Percentiles rank a stretch among this genome's conserved stretches.
Evolutionary conservation across 2,113 vertebrate genomes (phyloP).

Genomic region (Caloenas nicobarica): DNA sequence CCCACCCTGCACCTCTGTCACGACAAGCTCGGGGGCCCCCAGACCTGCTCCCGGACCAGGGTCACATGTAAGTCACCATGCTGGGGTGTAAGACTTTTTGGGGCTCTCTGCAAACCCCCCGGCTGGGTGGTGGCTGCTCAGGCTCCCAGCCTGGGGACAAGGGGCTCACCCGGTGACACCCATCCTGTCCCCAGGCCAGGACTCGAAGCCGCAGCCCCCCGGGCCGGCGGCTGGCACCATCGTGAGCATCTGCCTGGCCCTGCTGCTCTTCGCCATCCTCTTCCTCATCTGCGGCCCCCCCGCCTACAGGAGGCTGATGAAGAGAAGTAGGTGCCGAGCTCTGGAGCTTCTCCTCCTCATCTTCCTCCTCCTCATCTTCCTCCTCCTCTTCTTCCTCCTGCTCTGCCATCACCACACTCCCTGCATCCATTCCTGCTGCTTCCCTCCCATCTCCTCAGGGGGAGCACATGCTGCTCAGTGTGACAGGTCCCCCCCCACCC

Average conservation of each 20-base stretch:
- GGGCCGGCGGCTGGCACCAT: neutral
- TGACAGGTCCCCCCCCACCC: neutral
- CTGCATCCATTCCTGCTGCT: fast-evolving
- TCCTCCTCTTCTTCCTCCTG: neutral
- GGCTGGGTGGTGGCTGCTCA: neutral
- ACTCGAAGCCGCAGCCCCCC: neutral
- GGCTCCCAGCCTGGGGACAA: neutral
- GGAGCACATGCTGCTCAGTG: neutral
- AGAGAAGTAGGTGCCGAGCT: constrained; percentile 67
- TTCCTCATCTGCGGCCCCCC: constrained; percentile 59
- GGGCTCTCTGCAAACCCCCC: neutral
- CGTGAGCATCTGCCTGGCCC: constrained; percentile 66
- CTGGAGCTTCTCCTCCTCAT: neutral
- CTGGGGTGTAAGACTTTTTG: too few relatives aligned
- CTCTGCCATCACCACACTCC: neutral
- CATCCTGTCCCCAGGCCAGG: constrained; percentile 36
- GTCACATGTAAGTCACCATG: constrained; percentile 54
- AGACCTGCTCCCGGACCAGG: constrained; percentile 15
- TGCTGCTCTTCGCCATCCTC: constrained; percentile 60
- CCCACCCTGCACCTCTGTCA: constrained; percentile 55
- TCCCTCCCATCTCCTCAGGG: neutral
- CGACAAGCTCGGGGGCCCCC: fast-evolving
- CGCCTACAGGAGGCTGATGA: constrained; percentile 67
- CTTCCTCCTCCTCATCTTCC: neutral
- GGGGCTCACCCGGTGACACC: fast-evolving